Evolutionary conservation across 2,888 invertebrate species (phyloP).

Genomic region (Nebria salina): DNA sequence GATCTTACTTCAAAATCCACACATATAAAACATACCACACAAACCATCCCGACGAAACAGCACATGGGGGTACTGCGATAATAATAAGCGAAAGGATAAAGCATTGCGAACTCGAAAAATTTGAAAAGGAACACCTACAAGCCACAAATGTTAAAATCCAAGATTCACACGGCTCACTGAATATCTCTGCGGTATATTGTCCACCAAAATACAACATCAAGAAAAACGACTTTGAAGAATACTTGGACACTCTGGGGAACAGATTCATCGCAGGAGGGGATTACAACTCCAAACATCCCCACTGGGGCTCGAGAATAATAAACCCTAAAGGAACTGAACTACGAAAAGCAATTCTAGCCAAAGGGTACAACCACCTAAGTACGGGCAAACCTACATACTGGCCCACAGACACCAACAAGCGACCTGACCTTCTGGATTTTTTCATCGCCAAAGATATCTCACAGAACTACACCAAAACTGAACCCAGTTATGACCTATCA

Average conservation of each 20-base stretch:
- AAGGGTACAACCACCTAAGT: conserved; percentile 31
- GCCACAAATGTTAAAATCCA: conserved; percentile 2
- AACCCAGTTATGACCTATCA: conserved; percentile 49
- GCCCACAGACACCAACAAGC: conserved; percentile 29
- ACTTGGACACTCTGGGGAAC: conserved; percentile 39
- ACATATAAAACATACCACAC: conserved; percentile 47
- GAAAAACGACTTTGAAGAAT: conserved; percentile 40
- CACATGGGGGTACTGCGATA: conserved; percentile 9
- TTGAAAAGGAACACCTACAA: conserved; percentile 9
- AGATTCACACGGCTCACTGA: conserved; percentile 3
- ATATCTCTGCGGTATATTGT: conserved; percentile 48
- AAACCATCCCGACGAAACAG: conserved; percentile 61
- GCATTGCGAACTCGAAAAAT: conserved; percentile 12
- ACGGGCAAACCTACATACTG: conserved; percentile 50
- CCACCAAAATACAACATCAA: conserved; percentile 48
- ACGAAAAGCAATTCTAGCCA: conserved; percentile 28
- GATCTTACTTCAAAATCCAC: conserved; percentile 54
- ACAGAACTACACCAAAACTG: conserved; percentile 37
- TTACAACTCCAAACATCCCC: conserved; percentile 24
- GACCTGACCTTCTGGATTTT: conserved; percentile 52
- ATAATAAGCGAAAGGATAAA: conserved; percentile 15
- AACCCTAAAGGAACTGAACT: conserved; percentile 31
- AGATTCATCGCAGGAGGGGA: conserved; percentile 47
- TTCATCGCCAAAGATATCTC: conserved; percentile 49
- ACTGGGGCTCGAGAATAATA: conserved; percentile 48